These are phyloP conservation scores for Leptinotarsa tumamoca DNA, from an alignment of 2,888 invertebrate genomes.

Conservation along the genomic window DNA sequence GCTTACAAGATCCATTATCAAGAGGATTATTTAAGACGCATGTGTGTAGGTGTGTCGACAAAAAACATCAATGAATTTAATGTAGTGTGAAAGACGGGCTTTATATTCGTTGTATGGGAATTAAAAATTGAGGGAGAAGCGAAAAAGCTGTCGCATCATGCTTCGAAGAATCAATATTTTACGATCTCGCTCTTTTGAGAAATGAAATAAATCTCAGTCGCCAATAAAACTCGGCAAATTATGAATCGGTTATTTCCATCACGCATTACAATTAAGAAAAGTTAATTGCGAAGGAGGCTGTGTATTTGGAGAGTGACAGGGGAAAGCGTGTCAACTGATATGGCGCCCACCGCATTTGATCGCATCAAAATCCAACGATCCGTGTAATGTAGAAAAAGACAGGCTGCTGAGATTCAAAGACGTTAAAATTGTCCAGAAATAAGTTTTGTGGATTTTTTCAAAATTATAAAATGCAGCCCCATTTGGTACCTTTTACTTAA, in stretches of 20 bases:
- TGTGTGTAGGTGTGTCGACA: constrained; percentile 43
- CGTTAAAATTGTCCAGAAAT: too few species aligned
- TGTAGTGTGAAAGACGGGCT: constrained; percentile 47
- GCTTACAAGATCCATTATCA: constrained; percentile 38
- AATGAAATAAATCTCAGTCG: constrained; percentile 58
- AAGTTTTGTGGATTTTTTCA: too few species aligned
- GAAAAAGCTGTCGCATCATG: not conserved
- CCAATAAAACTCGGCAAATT: constrained; percentile 39
- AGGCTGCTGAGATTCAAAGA: too few species aligned
- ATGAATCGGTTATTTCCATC: constrained; percentile 60
- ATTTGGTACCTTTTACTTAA: too few species aligned
- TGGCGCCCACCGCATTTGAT: constrained; percentile 10
- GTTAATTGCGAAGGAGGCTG: constrained; percentile 52
- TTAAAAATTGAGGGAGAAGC: constrained; percentile 31
- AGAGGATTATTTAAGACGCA: constrained; percentile 34
- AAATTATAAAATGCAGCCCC: too few species aligned
- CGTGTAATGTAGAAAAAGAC: not conserved
- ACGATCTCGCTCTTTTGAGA: constrained; percentile 57
- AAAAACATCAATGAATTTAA: constrained; percentile 47
- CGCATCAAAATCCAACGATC: constrained; percentile 4
- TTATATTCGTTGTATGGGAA: constrained; percentile 28
- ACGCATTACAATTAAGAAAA: constrained; percentile 61
- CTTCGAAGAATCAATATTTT: constrained; percentile 42
- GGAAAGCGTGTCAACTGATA: constrained; percentile 5
- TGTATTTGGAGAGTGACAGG: constrained; percentile 22